Percentiles rank a stretch among this genome's conserved stretches.
phyloP scores from a whole-genome alignment of 1,140 invertebrate genomes.

The Tenebrio molitor region DNA sequence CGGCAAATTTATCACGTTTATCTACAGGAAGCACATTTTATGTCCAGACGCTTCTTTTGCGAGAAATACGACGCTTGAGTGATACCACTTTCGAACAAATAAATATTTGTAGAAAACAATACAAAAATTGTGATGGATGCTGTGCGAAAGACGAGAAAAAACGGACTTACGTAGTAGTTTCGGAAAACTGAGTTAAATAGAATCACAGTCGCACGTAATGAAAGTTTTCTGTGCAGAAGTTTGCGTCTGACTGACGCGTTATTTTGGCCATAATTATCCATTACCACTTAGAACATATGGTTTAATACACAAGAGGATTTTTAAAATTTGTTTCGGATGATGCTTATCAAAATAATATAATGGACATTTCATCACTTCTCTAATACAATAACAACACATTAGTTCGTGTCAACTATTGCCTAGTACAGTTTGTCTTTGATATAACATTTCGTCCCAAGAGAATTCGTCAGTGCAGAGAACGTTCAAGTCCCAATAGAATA shows the following conservation, averaged over 20 bases:
- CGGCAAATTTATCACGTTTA: no score
- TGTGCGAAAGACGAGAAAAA: no score
- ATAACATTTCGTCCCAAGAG: conserved; percentile 62
- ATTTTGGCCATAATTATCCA: conserved; percentile 42
- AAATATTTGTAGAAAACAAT: no score
- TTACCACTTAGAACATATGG: conserved; percentile 60
- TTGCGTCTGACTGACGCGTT: conserved; percentile 18
- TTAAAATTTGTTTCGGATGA: conserved; percentile 56
- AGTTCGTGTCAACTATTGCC: conserved; percentile 62
- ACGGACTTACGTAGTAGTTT: no score
- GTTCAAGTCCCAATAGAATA: no score
- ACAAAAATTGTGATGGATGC: no score
- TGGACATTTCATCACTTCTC: conserved; percentile 6
- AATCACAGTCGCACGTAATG: not conserved
- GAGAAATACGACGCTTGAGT: no score
- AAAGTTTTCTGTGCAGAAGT: not conserved
- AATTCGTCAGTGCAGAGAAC: conserved; percentile 50
- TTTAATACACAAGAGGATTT: conserved; percentile 55
- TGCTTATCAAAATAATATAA: conserved; percentile 47
- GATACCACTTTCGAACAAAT: no score
- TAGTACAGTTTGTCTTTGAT: conserved; percentile 61
- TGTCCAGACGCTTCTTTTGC: no score
- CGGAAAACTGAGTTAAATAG: no score
- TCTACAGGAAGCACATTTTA: no score
- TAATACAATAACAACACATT: conserved; percentile 44